A percentile compares a stretch with the other conserved stretches of the same genome.
Evolutionary conservation across 2,797 vertebrate species (phyloP).

Genomic region (Lates japonicus): DNA sequence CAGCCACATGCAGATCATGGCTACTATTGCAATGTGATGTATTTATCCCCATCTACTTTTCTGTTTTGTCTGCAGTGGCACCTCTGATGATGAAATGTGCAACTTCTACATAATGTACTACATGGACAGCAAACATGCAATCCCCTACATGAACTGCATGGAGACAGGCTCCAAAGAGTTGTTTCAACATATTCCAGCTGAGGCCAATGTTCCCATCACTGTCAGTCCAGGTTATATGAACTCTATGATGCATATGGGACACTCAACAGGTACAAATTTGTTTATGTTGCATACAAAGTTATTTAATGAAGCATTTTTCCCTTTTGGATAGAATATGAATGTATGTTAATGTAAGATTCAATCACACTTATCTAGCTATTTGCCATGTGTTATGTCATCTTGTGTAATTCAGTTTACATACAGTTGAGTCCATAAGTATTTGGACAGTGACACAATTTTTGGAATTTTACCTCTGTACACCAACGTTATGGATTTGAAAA

Average conservation of each 20-base stretch:
- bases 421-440: no score
- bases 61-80: constrained; percentile 85
- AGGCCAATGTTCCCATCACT: constrained; percentile 91
- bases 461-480: no score
- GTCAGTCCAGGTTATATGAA: constrained; percentile 87
- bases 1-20: background rate
- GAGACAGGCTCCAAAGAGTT: constrained; percentile 86
- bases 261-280: constrained; percentile 55
- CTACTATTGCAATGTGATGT: background rate
- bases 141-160: constrained; percentile 94
- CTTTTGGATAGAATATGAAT: background rate
- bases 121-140: constrained; percentile 93
- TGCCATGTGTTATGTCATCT: background rate
- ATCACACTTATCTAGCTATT: background rate
- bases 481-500: no score
- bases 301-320: background rate
- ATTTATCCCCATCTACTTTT: background rate
- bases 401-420: background rate
- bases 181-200: constrained; percentile 91
- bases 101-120: constrained; percentile 99
- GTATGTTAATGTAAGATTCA: background rate
- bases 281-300: background rate
- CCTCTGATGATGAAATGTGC: constrained; percentile 97
- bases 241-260: constrained; percentile 86
- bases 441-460: no score